These are phyloP conservation scores for Orbicella faveolata DNA, from an alignment of 64 coral and sea anemone genomes.

Conservation along the genomic window DNA sequence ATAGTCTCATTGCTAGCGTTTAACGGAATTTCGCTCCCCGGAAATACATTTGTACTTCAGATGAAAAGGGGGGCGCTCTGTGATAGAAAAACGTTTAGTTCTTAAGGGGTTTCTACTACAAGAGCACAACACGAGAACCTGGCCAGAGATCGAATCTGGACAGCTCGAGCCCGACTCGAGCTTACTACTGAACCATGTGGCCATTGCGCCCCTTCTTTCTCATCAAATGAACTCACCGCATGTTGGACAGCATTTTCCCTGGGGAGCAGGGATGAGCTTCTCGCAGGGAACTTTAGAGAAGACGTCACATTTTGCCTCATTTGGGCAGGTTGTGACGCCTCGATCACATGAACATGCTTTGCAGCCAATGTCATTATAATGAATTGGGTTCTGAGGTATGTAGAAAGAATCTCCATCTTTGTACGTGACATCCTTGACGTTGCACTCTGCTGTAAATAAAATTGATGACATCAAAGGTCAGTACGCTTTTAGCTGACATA, in stretches of 20 bases:
- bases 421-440: background rate
- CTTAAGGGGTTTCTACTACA: too few relatives aligned
- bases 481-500: too few relatives aligned
- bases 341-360: conserved; percentile 23
- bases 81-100: too few relatives aligned
- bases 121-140: too few relatives aligned
- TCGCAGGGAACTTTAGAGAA: conserved; percentile 10
- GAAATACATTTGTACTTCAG: too few relatives aligned
- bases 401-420: background rate
- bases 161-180: too few relatives aligned
- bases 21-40: too few relatives aligned
- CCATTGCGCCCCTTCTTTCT: too few relatives aligned
- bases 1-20: too few relatives aligned
- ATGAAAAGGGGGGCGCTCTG: too few relatives aligned
- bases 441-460: conserved; percentile 7
- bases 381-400: conserved; percentile 15
- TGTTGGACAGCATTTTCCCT: conserved; percentile 18
- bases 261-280: background rate
- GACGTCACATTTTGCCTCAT: background rate
- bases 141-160: too few relatives aligned
- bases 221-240: background rate
- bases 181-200: too few relatives aligned
- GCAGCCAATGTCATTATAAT: background rate
- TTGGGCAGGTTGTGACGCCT: background rate
- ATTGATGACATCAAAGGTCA: background rate